Base-by-base conservation (phyloP, 1,140 invertebrate species). In the Galendromus occidentalis region DNA sequence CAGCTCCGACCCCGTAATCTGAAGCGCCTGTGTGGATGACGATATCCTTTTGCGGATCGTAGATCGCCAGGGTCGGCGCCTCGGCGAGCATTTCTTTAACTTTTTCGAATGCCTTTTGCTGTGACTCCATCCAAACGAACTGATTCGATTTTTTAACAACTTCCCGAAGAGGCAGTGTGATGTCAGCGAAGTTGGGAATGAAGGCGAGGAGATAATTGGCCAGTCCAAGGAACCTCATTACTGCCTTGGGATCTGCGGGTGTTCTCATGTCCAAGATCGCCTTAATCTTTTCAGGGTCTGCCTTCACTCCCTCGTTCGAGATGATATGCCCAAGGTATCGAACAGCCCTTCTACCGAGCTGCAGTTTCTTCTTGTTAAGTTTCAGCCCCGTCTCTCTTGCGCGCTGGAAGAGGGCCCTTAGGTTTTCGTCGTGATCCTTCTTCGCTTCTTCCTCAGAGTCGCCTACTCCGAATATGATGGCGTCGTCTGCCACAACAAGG, bases 1-100 rank as follows among this genome's bases (percentile, higher is more conserved):
- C n/a, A n/a, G n/a, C n/a, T n/a, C n/a, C n/a, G n/a, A n/a, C 30
- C 81, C 44, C 12, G 75, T 69, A 6, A 80, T 64, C 29, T 71
- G 67, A 51, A 71, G 65, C 28, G n/a, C n/a, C n/a, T n/a, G n/a
- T n/a, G n/a, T n/a, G n/a, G n/a, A n/a, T n/a, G n/a, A n/a, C n/a
- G n/a, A n/a, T n/a, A n/a, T n/a, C n/a, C n/a, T 70, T 69, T 7
- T 64, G 63, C 22, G 66, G 66, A 12, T 67, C 22, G 0, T 71
- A 74, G 0, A 72, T 70, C 9, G 73, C 7, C 14, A 69, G 66
- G 17, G 73, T 74, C 7, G 68, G 68, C 44, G 69, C 45, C 6
- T 22, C 18, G 17, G 68, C 69, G 39, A 74, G 44, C 14, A 65
- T 42, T 22, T 68, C 28, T 70, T 77, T 77, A 2, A 78, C 29